Evolutionary conservation across 2,888 invertebrate species (phyloP).

Genomic region (Acrobeloides nanus): DNA sequence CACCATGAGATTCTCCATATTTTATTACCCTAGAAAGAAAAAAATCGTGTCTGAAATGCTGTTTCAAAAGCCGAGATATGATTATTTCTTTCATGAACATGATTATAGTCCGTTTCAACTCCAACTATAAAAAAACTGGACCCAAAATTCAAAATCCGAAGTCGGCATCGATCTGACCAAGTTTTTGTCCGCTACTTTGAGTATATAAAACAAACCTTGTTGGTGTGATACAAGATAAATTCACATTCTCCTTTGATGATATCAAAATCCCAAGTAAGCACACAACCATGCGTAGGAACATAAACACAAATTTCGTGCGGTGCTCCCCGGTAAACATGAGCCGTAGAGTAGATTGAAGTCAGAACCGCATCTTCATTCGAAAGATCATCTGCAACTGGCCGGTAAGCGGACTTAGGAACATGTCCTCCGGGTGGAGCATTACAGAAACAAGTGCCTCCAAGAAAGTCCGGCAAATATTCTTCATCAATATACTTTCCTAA

Average conservation of each 20-base stretch:
- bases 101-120: too few species aligned
- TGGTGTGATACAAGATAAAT: slow-evolving; percentile 61
- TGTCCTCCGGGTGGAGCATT: slow-evolving; percentile 69
- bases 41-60: too few species aligned
- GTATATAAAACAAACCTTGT: slow-evolving; percentile 35
- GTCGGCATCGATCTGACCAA: background rate
- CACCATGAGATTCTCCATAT: too few species aligned
- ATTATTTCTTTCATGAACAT: too few species aligned
- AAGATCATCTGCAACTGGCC: slow-evolving; percentile 60
- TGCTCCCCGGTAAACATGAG: slow-evolving; percentile 55
- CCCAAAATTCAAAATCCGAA: background rate
- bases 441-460: slow-evolving; percentile 67
- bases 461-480: slow-evolving; percentile 79
- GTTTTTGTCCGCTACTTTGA: background rate
- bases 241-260: slow-evolving; percentile 79
- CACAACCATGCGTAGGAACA: slow-evolving; percentile 76
- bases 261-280: slow-evolving; percentile 93
- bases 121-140: too few species aligned
- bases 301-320: slow-evolving; percentile 63
- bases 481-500: slow-evolving; percentile 76
- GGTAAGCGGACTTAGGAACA: slow-evolving; percentile 78
- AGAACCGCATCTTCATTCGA: slow-evolving; percentile 56
- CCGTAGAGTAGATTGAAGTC: slow-evolving; percentile 57
- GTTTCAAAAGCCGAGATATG: too few species aligned
- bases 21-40: too few species aligned